Percentiles rank a stretch among this genome's conserved stretches.
phyloP scores from a whole-genome alignment of 2,888 invertebrate genomes.

The Ophion ventricosus region DNA sequence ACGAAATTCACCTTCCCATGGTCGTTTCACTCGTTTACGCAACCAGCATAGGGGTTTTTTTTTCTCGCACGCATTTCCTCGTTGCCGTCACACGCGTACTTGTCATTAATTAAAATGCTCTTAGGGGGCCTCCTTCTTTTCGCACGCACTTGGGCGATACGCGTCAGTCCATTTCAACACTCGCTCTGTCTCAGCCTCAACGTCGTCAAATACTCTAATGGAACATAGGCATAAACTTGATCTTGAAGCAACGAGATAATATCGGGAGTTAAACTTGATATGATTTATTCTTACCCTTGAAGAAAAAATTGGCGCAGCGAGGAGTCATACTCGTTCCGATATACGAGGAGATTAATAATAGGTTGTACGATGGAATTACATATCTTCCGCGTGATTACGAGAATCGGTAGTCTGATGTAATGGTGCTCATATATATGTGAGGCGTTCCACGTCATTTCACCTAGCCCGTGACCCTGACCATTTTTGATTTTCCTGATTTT shows the following conservation, averaged over 20 bases:
- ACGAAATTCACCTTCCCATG: slow-evolving; percentile 47
- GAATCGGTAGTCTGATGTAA: background rate
- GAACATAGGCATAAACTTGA: background rate
- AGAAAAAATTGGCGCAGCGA: background rate
- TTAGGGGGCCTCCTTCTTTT: background rate
- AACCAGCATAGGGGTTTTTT: slow-evolving; percentile 29
- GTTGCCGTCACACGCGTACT: background rate
- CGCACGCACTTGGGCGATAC: background rate
- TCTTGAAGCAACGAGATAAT: background rate
- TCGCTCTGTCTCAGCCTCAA: background rate
- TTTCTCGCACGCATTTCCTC: slow-evolving; percentile 1
- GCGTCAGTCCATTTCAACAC: background rate
- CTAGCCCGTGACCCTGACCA: too few relatives aligned
- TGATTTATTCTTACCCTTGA: background rate
- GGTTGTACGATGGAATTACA: background rate
- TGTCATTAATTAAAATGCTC: background rate
- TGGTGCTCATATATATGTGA: background rate
- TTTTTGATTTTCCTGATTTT: too few relatives aligned
- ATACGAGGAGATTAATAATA: background rate
- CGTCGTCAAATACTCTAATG: background rate
- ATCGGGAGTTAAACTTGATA: background rate
- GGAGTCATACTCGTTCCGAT: background rate
- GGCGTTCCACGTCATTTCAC: too few relatives aligned
- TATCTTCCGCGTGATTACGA: background rate
- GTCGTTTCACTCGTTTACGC: slow-evolving; percentile 29